Evolutionary conservation across 2,797 vertebrate species (phyloP).

Genomic region (Mormyrus hasselquistii): DNA sequence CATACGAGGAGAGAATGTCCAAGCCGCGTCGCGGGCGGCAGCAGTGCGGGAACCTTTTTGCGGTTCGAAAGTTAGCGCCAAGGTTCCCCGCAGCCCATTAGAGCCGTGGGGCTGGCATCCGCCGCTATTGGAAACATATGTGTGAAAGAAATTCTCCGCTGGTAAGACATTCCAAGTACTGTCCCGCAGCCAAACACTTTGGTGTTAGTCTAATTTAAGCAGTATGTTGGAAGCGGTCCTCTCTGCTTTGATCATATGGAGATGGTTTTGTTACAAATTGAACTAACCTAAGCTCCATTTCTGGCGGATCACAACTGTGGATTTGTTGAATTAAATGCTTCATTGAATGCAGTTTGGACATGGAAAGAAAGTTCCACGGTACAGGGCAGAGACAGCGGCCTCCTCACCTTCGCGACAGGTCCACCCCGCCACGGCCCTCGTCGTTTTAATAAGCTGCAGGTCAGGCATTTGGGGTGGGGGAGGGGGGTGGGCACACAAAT

Average conservation of each 20-base stretch:
- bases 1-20: slow-evolving; percentile 79
- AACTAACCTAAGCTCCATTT: slow-evolving; percentile 95
- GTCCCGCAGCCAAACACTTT: slow-evolving; percentile 96
- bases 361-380: slow-evolving; percentile 85
- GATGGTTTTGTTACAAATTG: slow-evolving; percentile 99
- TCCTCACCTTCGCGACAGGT: slow-evolving; percentile 97
- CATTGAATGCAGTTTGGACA: slow-evolving; percentile 95
- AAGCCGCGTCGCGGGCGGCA: slow-evolving; percentile 87
- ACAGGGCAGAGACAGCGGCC: slow-evolving; percentile 83
- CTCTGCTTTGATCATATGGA: slow-evolving; percentile 97
- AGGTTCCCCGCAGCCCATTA: slow-evolving; percentile 98
- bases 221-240: slow-evolving; percentile 96
- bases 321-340: slow-evolving; percentile 99
- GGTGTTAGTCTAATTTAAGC: slow-evolving; percentile 99
- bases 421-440: slow-evolving; percentile 79
- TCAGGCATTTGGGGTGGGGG: slow-evolving; percentile 79
- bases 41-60: slow-evolving; percentile 84
- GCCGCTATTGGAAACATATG: slow-evolving; percentile 98
- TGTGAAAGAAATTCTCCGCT: slow-evolving; percentile 94
- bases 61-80: slow-evolving; percentile 93
- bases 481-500: slow-evolving; percentile 68
- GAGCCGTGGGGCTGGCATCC: slow-evolving; percentile 93
- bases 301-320: slow-evolving; percentile 97
- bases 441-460: slow-evolving; percentile 77
- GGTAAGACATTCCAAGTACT: slow-evolving; percentile 99